phyloP scores from a whole-genome alignment of 2,888 invertebrate genomes.

The Cryptosula pallasiana region DNA sequence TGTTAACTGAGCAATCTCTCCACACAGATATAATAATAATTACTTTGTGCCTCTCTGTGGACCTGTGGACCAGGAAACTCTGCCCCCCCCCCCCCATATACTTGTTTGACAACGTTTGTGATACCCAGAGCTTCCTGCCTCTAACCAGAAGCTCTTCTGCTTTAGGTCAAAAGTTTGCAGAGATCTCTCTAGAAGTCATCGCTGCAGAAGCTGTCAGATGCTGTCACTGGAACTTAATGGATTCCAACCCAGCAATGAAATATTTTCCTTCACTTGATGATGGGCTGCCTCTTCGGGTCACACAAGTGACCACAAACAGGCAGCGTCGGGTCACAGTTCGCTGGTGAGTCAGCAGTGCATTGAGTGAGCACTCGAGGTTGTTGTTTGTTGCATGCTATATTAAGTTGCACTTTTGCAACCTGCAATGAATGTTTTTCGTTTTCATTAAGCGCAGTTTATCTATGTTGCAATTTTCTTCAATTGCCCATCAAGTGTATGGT shows the following conservation, averaged over 20 bases:
- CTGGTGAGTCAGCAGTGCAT: too few relatives aligned
- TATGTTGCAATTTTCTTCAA: background rate
- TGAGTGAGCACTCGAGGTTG: too few relatives aligned
- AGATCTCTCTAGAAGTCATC: constrained; percentile 38
- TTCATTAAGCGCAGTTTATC: background rate
- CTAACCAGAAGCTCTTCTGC: too few relatives aligned
- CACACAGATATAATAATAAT: too few relatives aligned
- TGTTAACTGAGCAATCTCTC: too few relatives aligned
- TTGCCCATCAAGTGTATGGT: background rate
- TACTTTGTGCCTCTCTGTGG: too few relatives aligned
- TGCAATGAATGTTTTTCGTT: background rate
- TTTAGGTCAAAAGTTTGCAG: constrained; percentile 37
- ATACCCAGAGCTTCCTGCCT: too few relatives aligned
- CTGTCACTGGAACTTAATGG: constrained; percentile 37
- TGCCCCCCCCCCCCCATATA: too few relatives aligned
- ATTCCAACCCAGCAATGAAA: constrained; percentile 33
- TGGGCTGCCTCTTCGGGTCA: constrained; percentile 32
- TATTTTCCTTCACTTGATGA: constrained; percentile 39
- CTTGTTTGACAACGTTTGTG: too few relatives aligned
- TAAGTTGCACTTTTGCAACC: background rate
- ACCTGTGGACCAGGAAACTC: too few relatives aligned
- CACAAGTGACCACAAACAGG: background rate
- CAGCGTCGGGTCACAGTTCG: background rate
- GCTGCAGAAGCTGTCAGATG: constrained; percentile 36
- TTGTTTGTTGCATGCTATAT: background rate